Evolutionary conservation across 2,888 invertebrate species (phyloP), one percentile per base, ranked within the genome.

Genomic region (Doris montereyensis): DNA sequence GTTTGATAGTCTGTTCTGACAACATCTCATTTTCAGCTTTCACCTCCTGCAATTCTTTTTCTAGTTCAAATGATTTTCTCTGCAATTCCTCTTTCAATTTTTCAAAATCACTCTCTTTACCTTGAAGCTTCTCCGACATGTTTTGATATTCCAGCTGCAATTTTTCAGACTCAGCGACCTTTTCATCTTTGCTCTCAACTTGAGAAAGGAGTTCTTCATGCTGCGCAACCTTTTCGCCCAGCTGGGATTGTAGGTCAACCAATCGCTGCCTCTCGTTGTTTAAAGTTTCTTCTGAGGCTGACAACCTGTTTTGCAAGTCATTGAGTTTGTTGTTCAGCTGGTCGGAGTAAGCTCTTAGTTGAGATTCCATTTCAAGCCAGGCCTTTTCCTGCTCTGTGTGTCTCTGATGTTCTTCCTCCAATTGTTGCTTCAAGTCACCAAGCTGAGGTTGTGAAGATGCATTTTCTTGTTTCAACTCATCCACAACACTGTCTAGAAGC

Each of bases 51-150:
- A n/a, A n/a, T n/a, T n/a, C n/a, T n/a, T n/a, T n/a, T n/a, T n/a
- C n/a, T n/a, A 58, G 60, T 13, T n/a, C 72, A 24, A 30, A 57
- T 68, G 73, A 68, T 24, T 68, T 58, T 17, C 35, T 17, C 1
- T 74, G 67, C 41, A 79, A 71, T 28, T 79, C 41, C 30, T 71
- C 26, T 0, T 58, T 67, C 21, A 79, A 77, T 34, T 32, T 32
- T 3, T 58, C 24, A 30, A 70, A 28, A 0, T 60, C 26, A 1
- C 60, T 34, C 5, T 77, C 77, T 34, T 77, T 58, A 30, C 70
- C 17, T 3, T 1, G 10, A n/a, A 60, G 21, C 35, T 57, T 34
- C 1, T 4, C 8, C 41, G 68, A 58, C 13, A 58, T 10, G 52
- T 21, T 32, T 34, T 58, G 21, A 24, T 58, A 34, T 5, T 30